Evolutionary conservation across 2,113 vertebrate species (phyloP).

Genomic region (Peromyscus californicus): DNA sequence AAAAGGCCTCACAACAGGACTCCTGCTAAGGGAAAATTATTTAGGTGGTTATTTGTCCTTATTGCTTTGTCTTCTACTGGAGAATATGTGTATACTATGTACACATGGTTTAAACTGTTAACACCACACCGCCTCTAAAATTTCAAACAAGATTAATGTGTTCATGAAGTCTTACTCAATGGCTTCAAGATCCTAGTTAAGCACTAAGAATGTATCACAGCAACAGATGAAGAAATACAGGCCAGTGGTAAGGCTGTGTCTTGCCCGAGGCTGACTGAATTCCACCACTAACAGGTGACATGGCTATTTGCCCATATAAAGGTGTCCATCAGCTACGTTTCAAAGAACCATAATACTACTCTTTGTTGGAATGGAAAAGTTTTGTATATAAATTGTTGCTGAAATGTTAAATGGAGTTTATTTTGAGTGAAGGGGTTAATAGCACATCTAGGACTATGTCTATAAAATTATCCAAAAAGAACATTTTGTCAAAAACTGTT

Average conservation of each 20-base stretch:
- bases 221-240: neutral
- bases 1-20: neutral
- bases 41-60: neutral
- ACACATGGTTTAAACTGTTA: neutral
- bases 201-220: neutral
- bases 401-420: neutral
- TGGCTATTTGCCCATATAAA: neutral
- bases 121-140: neutral
- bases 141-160: neutral
- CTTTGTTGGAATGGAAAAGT: neutral
- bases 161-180: neutral
- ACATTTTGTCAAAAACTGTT: neutral
- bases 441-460: neutral
- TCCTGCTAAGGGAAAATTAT: neutral
- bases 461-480: neutral
- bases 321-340: neutral
- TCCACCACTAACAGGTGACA: neutral
- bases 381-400: no score
- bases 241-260: no score
- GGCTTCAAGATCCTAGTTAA: neutral
- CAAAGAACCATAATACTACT: neutral
- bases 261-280: neutral
- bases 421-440: neutral
- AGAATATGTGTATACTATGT: neutral
- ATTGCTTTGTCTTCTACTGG: neutral